Base-by-base conservation (phyloP, 2,113 vertebrate genomes). In the Xerus inauris region DNA sequence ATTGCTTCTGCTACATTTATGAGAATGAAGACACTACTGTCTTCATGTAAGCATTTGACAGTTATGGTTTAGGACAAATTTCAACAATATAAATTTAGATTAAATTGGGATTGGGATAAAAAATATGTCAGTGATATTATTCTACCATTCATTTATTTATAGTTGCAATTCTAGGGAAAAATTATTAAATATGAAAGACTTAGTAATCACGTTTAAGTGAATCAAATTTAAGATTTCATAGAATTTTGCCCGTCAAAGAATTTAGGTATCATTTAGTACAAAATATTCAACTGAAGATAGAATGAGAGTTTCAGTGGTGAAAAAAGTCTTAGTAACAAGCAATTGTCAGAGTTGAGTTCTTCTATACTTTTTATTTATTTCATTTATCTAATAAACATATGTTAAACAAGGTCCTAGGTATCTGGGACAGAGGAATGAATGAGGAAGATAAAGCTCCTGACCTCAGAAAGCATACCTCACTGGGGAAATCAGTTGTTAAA, bases 1-100 rank as follows among this genome's bases (percentile, higher is more conserved):
- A 96, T 95, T 93, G 95, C 91, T 94, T 95, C 88, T 95, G 59
- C 89, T 85, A 94, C 95, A 98, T 97, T 47, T 90, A 96, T 96
- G 93, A 96, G 40, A 92, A 94, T 71, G 38, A 94, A 19, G 32
- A 19, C 40, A 86, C 19, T 17, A n/a, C 80, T 79, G 8, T 94
- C 32, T 35, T n/a, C 95, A 8, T 64, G 6, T 81, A 45, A 80
- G 35, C 71, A 91, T 35, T 64, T 14, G 89, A 75, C 67, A 92
- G 3, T 73, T 96, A 92, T 72, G 6, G 14, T 77, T 87, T 85
- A 82, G 17, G 40, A 65, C 6, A 87, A 97, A 87, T 87, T 95
- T 90, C 42, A 80, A 35, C 3, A 73, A 51, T 59, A 81, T 14
- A 77, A 67, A 51, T 90, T 40, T 67, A 49, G 20, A 85, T 57